phyloP scores from a whole-genome alignment of 2,888 invertebrate species.

The Tiphia femorata region DNA sequence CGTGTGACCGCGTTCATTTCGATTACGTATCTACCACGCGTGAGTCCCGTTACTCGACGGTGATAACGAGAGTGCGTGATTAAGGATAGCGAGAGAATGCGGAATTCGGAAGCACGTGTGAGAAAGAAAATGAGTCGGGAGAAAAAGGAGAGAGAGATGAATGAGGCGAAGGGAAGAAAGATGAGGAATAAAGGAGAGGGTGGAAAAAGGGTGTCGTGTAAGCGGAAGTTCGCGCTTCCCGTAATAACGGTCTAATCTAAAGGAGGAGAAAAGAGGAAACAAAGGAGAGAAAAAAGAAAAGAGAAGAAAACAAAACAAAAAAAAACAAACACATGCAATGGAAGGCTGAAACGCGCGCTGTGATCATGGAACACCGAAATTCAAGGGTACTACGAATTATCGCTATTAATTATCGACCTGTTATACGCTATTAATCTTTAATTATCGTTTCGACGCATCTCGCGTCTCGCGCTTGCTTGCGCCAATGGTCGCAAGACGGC shows the following conservation, averaged over 20 bases:
- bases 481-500: constrained; percentile 4
- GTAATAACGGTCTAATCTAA: neutral
- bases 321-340: constrained; percentile 30
- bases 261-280: neutral
- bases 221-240: neutral
- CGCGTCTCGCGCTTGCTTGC: constrained; percentile 20
- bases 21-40: neutral
- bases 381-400: too few relatives aligned
- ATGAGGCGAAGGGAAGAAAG: neutral
- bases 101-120: neutral
- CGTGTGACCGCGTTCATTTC: neutral
- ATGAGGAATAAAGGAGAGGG: neutral
- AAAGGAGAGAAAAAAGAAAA: neutral
- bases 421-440: constrained; percentile 32
- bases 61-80: too few relatives aligned
- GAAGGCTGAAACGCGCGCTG: constrained; percentile 63
- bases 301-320: neutral
- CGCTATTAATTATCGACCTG: too few relatives aligned
- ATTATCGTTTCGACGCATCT: constrained; percentile 39
- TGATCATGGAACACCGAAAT: constrained; percentile 63
- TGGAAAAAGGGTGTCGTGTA: neutral
- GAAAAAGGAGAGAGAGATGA: neutral
- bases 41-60: too few relatives aligned
- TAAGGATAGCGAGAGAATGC: neutral
- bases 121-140: neutral